Percentiles rank a stretch among this genome's conserved stretches.
phyloP scores from a whole-genome alignment of 2,888 invertebrate genomes.

The Dendrolimus houi region DNA sequence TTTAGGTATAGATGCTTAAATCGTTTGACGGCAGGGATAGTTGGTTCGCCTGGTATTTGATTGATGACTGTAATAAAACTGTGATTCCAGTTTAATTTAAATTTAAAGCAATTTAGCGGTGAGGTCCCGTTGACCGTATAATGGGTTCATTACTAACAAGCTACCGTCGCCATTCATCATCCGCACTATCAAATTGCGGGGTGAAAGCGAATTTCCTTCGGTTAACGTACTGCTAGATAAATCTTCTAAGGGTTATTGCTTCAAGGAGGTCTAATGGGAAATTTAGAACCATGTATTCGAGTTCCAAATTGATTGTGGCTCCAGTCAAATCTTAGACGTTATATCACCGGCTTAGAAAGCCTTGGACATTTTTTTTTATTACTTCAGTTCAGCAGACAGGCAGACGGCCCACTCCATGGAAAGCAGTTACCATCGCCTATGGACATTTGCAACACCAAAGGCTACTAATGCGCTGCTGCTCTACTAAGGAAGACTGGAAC shows the following conservation, averaged over 20 bases:
- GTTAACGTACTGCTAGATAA: slow-evolving; percentile 8
- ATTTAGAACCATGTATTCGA: no score
- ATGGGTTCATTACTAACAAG: slow-evolving; percentile 55
- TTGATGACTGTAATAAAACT: slow-evolving; percentile 74
- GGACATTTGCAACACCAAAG: no score
- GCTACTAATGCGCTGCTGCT: no score
- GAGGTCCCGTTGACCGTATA: slow-evolving; percentile 64
- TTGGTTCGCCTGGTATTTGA: slow-evolving; percentile 63
- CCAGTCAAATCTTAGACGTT: no score
- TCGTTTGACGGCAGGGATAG: slow-evolving; percentile 28
- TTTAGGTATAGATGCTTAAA: slow-evolving; percentile 39
- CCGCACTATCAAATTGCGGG: slow-evolving; percentile 12
- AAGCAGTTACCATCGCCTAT: no score
- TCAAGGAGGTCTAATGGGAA: neutral
- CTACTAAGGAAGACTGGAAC: no score
- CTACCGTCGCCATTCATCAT: slow-evolving; percentile 44
- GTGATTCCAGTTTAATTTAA: slow-evolving; percentile 75
- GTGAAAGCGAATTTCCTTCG: slow-evolving; percentile 3
- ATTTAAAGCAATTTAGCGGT: slow-evolving; percentile 71
- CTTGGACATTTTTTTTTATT: no score
- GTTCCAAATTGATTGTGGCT: no score
- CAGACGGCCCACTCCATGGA: no score
- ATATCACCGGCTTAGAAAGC: no score
- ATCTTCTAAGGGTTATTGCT: slow-evolving; percentile 6
- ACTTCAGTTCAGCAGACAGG: no score